Conservation (phyloP, 64 coral and sea anemone species). For the Dendronephthya gigantea region DNA sequence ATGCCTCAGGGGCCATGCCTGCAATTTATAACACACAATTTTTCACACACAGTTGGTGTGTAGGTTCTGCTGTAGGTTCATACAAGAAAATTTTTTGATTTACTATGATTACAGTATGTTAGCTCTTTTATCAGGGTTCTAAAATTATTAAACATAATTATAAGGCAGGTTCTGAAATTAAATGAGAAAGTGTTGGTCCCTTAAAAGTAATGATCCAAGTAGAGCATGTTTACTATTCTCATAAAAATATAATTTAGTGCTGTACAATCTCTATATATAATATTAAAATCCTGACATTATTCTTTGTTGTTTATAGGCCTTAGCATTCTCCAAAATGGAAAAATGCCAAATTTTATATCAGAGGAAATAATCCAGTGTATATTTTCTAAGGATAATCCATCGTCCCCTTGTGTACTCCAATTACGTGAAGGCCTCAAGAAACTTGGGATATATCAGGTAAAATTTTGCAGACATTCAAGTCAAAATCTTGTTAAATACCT, state of each 20-base stretch:
- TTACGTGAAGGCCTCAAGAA: slow-evolving; percentile 36
- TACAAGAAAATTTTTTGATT: neutral
- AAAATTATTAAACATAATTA: slow-evolving; percentile 3
- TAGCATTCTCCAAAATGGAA: too few species aligned
- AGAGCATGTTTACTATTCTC: neutral
- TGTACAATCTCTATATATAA: too few species aligned
- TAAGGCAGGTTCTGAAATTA: neutral
- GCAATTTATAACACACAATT: neutral
- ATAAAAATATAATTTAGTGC: neutral
- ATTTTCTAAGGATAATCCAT: slow-evolving; percentile 21
- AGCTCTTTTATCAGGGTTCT: slow-evolving; percentile 5
- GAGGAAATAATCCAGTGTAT: slow-evolving; percentile 31
- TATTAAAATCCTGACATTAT: neutral
- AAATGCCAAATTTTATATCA: slow-evolving; percentile 31
- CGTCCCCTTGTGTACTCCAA: slow-evolving; percentile 25
- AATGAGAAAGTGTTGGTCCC: neutral
- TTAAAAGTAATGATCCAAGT: neutral
- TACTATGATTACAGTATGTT: neutral
- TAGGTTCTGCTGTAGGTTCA: too few species aligned
- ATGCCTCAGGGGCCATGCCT: neutral
- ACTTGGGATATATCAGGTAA: slow-evolving; percentile 26
- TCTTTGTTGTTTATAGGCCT: slow-evolving; percentile 32
- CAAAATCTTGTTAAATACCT: neutral
- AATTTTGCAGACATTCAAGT: neutral
- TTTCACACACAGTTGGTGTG: too few species aligned